Percentiles rank a stretch among this genome's conserved stretches.
Conservation (phyloP, 2,888 invertebrate species). For the Harpalus rufipes region DNA sequence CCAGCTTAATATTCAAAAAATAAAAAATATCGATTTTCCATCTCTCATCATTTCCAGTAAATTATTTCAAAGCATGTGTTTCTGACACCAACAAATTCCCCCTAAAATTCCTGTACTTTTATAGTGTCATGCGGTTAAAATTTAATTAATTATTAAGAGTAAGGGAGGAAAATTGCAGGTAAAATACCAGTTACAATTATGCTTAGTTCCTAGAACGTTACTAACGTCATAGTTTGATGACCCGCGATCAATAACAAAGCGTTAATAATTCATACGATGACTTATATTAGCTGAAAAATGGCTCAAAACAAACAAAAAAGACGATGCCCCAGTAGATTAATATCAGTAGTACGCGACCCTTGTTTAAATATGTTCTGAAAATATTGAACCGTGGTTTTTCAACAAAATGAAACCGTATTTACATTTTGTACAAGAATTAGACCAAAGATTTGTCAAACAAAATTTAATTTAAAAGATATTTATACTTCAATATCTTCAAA, state of each 20-base stretch:
- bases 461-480: background rate
- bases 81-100: background rate
- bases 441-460: background rate
- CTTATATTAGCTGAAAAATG: background rate
- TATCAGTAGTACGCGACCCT: too few relatives aligned
- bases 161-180: constrained; percentile 1
- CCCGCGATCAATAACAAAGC: constrained; percentile 42
- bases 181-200: background rate
- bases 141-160: constrained; percentile 12
- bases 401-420: background rate
- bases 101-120: constrained; percentile 12
- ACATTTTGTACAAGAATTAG: background rate
- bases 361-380: too few relatives aligned
- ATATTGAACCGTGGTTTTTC: too few relatives aligned
- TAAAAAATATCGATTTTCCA: constrained; percentile 14
- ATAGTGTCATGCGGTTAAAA: background rate
- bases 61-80: constrained; percentile 8
- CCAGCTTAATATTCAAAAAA: background rate
- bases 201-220: constrained; percentile 26
- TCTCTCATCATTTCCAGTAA: background rate
- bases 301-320: background rate
- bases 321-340: background rate
- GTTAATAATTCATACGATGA: constrained; percentile 35
- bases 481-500: background rate
- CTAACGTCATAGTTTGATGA: constrained; percentile 48